Conservation (phyloP, 2,888 invertebrate species). For the Tricholauxania praeusta region DNA sequence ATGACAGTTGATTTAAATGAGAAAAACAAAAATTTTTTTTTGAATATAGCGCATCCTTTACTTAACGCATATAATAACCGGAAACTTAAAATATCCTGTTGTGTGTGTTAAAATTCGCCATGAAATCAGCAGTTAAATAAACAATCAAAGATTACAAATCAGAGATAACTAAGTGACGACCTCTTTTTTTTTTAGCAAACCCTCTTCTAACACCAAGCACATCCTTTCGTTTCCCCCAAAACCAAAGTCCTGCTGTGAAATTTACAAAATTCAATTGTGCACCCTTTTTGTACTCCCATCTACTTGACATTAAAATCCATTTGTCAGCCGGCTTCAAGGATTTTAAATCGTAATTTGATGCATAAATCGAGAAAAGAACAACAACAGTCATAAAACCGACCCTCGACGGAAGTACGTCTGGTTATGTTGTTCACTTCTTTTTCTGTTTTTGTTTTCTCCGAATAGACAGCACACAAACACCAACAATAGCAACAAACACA, state of each 20-base stretch:
- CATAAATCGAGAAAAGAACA: constrained; percentile 51
- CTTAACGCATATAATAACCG: not conserved
- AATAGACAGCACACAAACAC: constrained; percentile 52
- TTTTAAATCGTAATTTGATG: constrained; percentile 67
- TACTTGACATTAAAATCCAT: constrained; percentile 66
- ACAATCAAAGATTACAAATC: constrained; percentile 62
- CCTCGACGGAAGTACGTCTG: constrained; percentile 22
- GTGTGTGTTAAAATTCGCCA: constrained; percentile 34
- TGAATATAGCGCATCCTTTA: not conserved
- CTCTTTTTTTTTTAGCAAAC: constrained; percentile 43
- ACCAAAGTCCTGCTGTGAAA: constrained; percentile 46
- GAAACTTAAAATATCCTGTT: constrained; percentile 20
- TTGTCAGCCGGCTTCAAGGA: constrained; percentile 67
- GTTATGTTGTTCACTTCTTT: not conserved
- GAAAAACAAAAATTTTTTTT: too few relatives aligned
- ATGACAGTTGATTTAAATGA: too few relatives aligned
- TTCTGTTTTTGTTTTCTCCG: constrained; percentile 20
- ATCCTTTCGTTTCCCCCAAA: constrained; percentile 14
- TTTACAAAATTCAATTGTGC: constrained; percentile 63
- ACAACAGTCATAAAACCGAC: constrained; percentile 29
- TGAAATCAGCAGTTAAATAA: constrained; percentile 41
- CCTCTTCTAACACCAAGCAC: constrained; percentile 11
- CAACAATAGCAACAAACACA: constrained; percentile 63
- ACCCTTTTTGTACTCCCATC: constrained; percentile 49
- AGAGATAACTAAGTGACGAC: constrained; percentile 46